Conservation (phyloP, 1,140 invertebrate genomes). For the Cepaea nemoralis region DNA sequence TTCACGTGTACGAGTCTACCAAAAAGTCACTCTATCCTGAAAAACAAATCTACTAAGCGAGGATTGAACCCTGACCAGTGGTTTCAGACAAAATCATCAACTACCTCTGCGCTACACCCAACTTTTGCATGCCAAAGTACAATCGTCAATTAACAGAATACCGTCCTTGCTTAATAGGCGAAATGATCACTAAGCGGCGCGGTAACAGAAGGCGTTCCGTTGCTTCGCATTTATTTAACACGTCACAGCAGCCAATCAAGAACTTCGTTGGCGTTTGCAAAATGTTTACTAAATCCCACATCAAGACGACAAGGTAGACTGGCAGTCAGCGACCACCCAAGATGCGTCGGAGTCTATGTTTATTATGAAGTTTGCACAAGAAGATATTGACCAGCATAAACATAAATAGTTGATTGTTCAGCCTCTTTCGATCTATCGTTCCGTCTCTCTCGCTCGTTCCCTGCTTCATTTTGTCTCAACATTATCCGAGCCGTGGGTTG, state of each 20-base stretch:
- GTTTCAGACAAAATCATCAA: no score
- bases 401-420: slow-evolving; percentile 27
- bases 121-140: no score
- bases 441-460: not conserved
- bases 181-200: not conserved
- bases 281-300: slow-evolving; percentile 33
- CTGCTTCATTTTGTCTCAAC: not conserved
- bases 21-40: no score
- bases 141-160: not conserved
- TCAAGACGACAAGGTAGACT: slow-evolving; percentile 28
- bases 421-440: not conserved
- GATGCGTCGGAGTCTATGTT: slow-evolving; percentile 18
- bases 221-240: slow-evolving; percentile 38
- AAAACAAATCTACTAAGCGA: no score
- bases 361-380: slow-evolving; percentile 36
- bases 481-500: not conserved
- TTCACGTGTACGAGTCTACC: no score
- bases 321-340: slow-evolving; percentile 29
- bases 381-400: slow-evolving; percentile 35
- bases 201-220: slow-evolving; percentile 36
- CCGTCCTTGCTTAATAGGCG: not conserved
- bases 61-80: no score
- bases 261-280: slow-evolving; percentile 5
- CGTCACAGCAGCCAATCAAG: slow-evolving; percentile 35
- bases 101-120: no score